A percentile compares a stretch with the other conserved stretches of the same genome.
These are phyloP conservation scores for Chloroceryle amazona DNA, from an alignment of 2,797 vertebrate species.

Conservation along the genomic window DNA sequence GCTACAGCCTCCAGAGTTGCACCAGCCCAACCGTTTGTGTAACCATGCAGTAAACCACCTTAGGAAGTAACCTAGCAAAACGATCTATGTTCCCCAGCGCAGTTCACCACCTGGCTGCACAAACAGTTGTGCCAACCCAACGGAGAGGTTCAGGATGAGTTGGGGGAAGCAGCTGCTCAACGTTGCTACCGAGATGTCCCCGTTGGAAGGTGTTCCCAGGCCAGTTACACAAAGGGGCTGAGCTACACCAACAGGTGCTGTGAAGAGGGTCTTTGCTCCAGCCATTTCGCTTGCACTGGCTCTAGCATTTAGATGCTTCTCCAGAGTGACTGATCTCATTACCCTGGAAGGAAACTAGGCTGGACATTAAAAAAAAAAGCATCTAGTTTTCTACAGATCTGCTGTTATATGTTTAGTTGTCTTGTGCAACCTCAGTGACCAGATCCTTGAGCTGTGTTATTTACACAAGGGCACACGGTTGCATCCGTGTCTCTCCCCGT, in stretches of 20 bases:
- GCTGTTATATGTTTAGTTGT: neutral
- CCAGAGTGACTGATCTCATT: neutral
- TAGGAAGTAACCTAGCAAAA: neutral
- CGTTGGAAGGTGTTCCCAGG: neutral
- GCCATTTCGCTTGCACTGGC: neutral
- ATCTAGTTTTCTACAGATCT: fast-evolving
- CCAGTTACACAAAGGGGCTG: fast-evolving
- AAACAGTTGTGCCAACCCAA: neutral
- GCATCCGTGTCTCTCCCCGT: fast-evolving
- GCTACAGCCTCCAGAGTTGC: neutral
- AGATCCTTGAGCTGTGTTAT: neutral
- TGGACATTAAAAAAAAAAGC: neutral
- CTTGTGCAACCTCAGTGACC: neutral
- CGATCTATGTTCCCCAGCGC: fast-evolving
- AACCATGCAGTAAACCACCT: neutral
- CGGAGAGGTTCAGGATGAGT: fast-evolving
- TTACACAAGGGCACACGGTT: neutral
- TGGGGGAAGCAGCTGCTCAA: neutral
- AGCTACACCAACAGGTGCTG: neutral
- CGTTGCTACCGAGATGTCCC: fast-evolving
- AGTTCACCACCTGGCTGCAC: neutral
- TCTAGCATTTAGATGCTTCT: neutral
- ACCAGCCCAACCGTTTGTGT: neutral
- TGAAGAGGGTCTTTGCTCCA: neutral
- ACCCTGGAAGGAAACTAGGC: neutral